These are phyloP conservation scores for Notarius lentiginosus DNA, from an alignment of 2,113 vertebrate genomes.

Conservation along the genomic window DNA sequence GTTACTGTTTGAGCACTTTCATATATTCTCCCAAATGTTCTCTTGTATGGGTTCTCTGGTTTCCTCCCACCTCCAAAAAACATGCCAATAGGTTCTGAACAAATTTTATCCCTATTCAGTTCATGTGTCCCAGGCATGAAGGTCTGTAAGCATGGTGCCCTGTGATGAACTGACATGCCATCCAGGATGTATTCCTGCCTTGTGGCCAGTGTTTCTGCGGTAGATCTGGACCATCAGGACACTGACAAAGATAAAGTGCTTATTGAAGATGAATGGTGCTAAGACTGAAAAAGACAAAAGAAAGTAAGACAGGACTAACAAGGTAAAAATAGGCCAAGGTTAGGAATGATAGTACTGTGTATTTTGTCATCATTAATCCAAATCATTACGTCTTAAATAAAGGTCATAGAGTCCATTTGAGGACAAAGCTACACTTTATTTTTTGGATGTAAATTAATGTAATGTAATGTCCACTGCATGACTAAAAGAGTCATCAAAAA, in stretches of 20 bases:
- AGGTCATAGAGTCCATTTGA: not conserved
- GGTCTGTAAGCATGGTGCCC: not conserved
- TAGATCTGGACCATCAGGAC: not conserved
- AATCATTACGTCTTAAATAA: not conserved
- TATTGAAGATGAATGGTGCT: not conserved
- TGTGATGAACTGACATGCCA: not conserved
- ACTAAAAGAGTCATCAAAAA: not conserved
- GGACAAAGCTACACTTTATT: not conserved
- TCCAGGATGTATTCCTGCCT: not conserved
- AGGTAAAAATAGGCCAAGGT: not conserved
- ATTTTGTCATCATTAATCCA: not conserved
- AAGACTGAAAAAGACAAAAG: not conserved
- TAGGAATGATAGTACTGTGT: not conserved
- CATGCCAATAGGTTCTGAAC: not conserved
- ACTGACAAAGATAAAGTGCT: not conserved
- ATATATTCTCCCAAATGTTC: not conserved
- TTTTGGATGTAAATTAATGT: not conserved
- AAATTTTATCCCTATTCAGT: not conserved
- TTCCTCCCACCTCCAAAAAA: not conserved
- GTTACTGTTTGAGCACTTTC: not conserved
- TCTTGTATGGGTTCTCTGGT: not conserved
- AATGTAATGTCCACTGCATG: not conserved
- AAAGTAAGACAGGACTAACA: not conserved
- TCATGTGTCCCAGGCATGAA: not conserved
- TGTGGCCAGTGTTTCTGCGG: not conserved